phyloP scores from a whole-genome alignment of 2,888 invertebrate genomes.

The Calliphora vomitoria region DNA sequence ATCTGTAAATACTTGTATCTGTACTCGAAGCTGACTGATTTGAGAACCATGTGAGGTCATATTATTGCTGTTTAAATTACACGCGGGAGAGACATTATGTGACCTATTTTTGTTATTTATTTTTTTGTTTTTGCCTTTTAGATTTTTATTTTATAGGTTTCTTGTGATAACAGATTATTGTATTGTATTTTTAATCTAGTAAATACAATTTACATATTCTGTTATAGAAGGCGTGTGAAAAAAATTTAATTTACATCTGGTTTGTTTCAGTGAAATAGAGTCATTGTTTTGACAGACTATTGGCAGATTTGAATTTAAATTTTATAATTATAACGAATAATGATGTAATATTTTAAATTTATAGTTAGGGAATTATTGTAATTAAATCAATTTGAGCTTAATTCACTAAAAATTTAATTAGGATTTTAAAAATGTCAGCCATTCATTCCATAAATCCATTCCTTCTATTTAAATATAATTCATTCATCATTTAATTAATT shows the following conservation, averaged over 20 bases:
- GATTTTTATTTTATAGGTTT: constrained; percentile 33
- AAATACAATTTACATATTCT: constrained; percentile 1
- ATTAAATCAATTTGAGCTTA: too few species aligned
- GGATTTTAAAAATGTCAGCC: too few species aligned
- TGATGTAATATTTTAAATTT: too few species aligned
- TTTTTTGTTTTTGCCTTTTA: background rate
- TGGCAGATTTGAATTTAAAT: background rate
- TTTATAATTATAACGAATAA: background rate
- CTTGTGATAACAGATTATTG: constrained; percentile 50
- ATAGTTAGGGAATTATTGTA: too few species aligned
- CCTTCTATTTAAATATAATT: too few species aligned
- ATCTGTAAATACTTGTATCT: constrained; percentile 26
- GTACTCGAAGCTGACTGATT: background rate
- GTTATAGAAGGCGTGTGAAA: constrained; percentile 45
- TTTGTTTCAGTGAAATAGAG: background rate
- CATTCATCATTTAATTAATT: too few species aligned
- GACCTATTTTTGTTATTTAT: constrained; percentile 40
- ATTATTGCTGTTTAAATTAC: background rate
- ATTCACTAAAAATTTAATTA: too few species aligned
- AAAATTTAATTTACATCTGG: background rate
- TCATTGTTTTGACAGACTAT: background rate
- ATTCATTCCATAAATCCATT: too few species aligned
- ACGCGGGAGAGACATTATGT: constrained; percentile 24
- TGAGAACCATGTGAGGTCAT: constrained; percentile 37
- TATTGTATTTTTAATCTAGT: constrained; percentile 10